Percentiles rank a stretch among this genome's conserved stretches.
Evolutionary conservation across 1,140 invertebrate species (phyloP).

Genomic region (Brachionus sp.): DNA sequence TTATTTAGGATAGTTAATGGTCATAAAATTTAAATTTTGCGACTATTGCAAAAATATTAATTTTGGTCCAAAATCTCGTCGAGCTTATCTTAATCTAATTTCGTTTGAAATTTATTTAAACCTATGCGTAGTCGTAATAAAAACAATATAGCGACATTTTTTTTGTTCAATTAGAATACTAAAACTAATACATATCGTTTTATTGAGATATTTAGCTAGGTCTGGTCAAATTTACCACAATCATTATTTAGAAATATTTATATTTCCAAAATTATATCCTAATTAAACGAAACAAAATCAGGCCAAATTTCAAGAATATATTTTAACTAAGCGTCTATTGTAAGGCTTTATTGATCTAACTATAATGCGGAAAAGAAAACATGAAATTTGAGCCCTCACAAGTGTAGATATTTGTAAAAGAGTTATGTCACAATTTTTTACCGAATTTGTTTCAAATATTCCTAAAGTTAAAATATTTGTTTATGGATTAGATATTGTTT

Average conservation of each 20-base stretch:
- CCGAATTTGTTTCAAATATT: background rate
- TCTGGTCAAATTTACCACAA: background rate
- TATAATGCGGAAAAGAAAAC: background rate
- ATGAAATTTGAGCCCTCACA: background rate
- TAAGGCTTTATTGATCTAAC: background rate
- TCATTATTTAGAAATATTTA: background rate
- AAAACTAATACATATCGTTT: background rate
- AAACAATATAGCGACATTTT: background rate
- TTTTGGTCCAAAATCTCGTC: background rate
- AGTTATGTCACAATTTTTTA: conserved; percentile 11
- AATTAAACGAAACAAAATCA: no score
- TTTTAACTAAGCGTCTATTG: background rate
- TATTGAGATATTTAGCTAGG: background rate
- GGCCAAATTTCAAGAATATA: no score
- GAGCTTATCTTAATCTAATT: background rate
- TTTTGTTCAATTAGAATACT: conserved; percentile 23
- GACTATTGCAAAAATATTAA: background rate
- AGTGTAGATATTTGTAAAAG: background rate
- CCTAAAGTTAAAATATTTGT: conserved; percentile 10
- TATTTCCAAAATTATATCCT: background rate
- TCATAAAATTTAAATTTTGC: conserved; percentile 26
- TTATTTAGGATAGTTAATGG: background rate
- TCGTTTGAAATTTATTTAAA: conserved; percentile 13
- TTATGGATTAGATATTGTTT: background rate
- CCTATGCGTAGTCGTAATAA: background rate